These are phyloP conservation scores for Bombus impatiens DNA, from an alignment of 1,140 invertebrate species.

Conservation along the genomic window DNA sequence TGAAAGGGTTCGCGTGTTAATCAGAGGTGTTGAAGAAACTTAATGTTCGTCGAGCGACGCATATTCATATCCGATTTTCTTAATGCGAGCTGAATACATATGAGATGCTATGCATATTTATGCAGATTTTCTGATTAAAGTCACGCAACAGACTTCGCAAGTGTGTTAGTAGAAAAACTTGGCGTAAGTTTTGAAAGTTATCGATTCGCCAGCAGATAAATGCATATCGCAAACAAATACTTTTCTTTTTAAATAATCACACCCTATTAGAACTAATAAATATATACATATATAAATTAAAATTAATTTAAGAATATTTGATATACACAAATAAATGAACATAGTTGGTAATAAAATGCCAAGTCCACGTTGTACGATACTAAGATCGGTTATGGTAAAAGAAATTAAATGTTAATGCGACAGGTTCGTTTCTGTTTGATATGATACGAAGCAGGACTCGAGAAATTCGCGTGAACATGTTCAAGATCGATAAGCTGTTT, in stretches of 20 bases:
- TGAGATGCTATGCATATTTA: slow-evolving; percentile 29
- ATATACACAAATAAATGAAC: too few relatives aligned
- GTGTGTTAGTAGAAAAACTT: background rate
- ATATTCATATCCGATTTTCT: slow-evolving; percentile 47
- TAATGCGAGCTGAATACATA: slow-evolving; percentile 38
- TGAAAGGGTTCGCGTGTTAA: background rate
- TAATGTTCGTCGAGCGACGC: background rate
- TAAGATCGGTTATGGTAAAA: background rate
- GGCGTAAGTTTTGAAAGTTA: background rate
- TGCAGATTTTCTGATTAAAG: slow-evolving; percentile 33
- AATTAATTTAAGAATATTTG: background rate
- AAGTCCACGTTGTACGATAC: background rate
- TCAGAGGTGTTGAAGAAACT: slow-evolving; percentile 15
- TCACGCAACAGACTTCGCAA: slow-evolving; percentile 13
- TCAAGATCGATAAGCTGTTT: slow-evolving; percentile 55
- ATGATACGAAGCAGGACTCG: slow-evolving; percentile 44
- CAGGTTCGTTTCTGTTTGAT: slow-evolving; percentile 32
- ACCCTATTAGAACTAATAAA: too few relatives aligned
- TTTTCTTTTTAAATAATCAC: background rate
- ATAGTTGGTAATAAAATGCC: too few relatives aligned
- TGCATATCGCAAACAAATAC: background rate
- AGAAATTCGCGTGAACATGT: slow-evolving; percentile 57
- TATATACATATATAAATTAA: background rate
- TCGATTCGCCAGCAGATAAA: background rate
- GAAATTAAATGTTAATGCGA: too few relatives aligned